Evolutionary conservation across 2,888 invertebrate species (phyloP).

Genomic region (Mythimna lalbum): DNA sequence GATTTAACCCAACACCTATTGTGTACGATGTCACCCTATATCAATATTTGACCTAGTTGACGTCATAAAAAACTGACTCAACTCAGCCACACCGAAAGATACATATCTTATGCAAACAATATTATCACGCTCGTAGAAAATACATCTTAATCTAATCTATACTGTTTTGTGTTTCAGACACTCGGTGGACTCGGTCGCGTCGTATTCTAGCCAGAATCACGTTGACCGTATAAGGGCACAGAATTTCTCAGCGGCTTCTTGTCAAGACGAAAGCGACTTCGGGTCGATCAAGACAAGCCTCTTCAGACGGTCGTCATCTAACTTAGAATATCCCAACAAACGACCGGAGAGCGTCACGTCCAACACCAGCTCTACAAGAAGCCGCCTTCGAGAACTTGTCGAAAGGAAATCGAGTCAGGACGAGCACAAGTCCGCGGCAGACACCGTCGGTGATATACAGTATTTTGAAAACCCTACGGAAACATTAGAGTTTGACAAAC

Average conservation of each 20-base stretch:
- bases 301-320: constrained; percentile 87
- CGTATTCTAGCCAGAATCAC: constrained; percentile 91
- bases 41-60: constrained; percentile 73
- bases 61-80: constrained; percentile 76
- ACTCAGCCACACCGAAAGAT: constrained; percentile 72
- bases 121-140: constrained; percentile 73
- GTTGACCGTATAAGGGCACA: constrained; percentile 90
- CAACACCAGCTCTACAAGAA: constrained; percentile 89
- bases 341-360: constrained; percentile 88
- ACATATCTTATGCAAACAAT: constrained; percentile 81
- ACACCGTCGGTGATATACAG: constrained; percentile 87
- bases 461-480: constrained; percentile 89
- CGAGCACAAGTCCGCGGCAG: constrained; percentile 87
- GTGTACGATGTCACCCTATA: constrained; percentile 56
- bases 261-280: constrained; percentile 89
- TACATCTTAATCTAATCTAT: constrained; percentile 83
- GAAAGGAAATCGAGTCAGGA: constrained; percentile 89
- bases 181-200: constrained; percentile 91
- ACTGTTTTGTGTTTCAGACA: constrained; percentile 86
- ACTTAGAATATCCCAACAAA: constrained; percentile 84
- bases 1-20: constrained; percentile 26
- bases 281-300: constrained; percentile 89
- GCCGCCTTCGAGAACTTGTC: constrained; percentile 89
- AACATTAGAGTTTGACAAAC: constrained; percentile 87
- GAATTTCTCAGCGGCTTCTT: constrained; percentile 90